Conservation (phyloP, 1,140 invertebrate species). For the Drosophila arawakana region DNA sequence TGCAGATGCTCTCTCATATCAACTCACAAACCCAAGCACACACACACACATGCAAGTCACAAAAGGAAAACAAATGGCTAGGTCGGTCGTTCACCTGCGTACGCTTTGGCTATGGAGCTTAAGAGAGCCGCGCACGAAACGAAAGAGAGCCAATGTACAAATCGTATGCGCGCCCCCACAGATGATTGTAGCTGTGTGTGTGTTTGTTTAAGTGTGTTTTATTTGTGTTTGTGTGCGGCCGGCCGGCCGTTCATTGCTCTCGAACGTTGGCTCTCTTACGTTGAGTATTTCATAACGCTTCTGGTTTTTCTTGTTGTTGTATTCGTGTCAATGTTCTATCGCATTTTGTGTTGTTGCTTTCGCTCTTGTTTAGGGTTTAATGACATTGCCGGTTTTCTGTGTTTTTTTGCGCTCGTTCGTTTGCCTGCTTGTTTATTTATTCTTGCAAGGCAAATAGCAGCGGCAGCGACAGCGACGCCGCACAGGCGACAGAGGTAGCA, state of each 20-base stretch:
- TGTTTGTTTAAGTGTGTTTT: slow-evolving; percentile 21
- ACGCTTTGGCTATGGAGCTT: slow-evolving; percentile 47
- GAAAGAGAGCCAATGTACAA: slow-evolving; percentile 35
- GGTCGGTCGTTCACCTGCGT: slow-evolving; percentile 84
- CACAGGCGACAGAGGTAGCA: slow-evolving; percentile 37
- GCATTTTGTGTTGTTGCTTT: slow-evolving; percentile 79
- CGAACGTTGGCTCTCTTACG: slow-evolving; percentile 47
- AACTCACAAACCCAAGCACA: slow-evolving; percentile 34
- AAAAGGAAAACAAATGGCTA: slow-evolving; percentile 84
- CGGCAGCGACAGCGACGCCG: slow-evolving; percentile 35
- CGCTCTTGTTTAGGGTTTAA: slow-evolving; percentile 83
- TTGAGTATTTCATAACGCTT: slow-evolving; percentile 80
- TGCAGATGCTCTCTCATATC: slow-evolving; percentile 20
- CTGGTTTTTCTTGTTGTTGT: slow-evolving; percentile 78
- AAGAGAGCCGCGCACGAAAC: slow-evolving; percentile 34
- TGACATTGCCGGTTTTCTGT: slow-evolving; percentile 80
- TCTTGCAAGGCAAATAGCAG: slow-evolving; percentile 69
- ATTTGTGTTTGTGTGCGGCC: slow-evolving; percentile 31
- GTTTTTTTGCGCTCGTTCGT: slow-evolving; percentile 53
- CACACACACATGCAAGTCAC: slow-evolving; percentile 51
- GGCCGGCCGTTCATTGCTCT: slow-evolving; percentile 66
- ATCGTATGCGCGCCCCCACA: slow-evolving; percentile 45
- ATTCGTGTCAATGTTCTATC: slow-evolving; percentile 78
- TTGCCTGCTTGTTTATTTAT: slow-evolving; percentile 76
- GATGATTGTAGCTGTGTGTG: slow-evolving; percentile 28